Base-by-base conservation (phyloP, 1,140 invertebrate species). In the Sweltsa coloradensis region DNA sequence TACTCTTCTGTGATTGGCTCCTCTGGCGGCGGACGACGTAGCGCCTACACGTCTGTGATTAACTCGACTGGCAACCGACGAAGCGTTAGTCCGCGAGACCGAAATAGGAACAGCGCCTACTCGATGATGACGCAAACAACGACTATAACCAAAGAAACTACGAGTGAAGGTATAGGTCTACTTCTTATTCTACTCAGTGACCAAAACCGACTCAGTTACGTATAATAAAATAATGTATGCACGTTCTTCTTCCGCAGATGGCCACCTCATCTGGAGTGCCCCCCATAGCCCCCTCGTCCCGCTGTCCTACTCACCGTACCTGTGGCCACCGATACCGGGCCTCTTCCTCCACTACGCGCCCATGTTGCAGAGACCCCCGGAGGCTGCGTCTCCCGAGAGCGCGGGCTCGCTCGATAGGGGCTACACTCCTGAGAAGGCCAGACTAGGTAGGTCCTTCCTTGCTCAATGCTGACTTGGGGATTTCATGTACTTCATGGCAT, bases 261-360 rank as follows among this genome's bases (percentile, higher is more conserved):
- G 61, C 29, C 60, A 63, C 29, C 42, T 66, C 49, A 61, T 67
- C 61, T 66, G 63, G 47, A 61, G 57, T 29, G 59, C 57, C 47
- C 60, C 59, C 24, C 50, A 63, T 49, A 67, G 58, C 45, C 63
- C 60, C 45, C 52, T 62, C 45, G 59, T 63, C 18, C 57, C 60
- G 13, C 53, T 55, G 26, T 55, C 56, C 18, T 67, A 65, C 49
- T 58, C 61, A 18, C 60, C 63, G 9, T 67, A 67, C 50, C 57
- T 64, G 36, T 68, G 65, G 67, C 65, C 67, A 42, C 64, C 60
- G 0, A 53, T 68, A n/a, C 14, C 58, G 54, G 18, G 65, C 27
- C 63, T 64, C 48, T 56, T 61, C 25, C 64, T 65, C 7, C 64
- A 65, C 53, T 60, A 59, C 21, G 55, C 60, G n/a, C 40, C 44